Conservation (phyloP, 2,113 vertebrate species). For the Entomyzon cyanotis region DNA sequence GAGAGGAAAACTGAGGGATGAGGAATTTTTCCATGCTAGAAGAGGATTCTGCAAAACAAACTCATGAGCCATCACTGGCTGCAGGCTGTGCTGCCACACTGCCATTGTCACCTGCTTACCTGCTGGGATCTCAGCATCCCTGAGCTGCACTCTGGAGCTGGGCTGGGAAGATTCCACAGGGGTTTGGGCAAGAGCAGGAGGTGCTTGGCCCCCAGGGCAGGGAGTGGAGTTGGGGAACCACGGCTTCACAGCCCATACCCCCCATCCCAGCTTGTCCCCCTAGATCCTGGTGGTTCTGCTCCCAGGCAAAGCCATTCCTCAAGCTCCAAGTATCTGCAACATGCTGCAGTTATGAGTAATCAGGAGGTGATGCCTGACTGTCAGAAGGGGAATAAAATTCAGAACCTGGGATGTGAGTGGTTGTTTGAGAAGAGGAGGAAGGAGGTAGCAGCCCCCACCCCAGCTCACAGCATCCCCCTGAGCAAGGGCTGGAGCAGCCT, state of each 20-base stretch:
- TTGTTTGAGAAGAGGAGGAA: not conserved
- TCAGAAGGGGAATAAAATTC: not conserved
- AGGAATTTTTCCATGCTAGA: not conserved
- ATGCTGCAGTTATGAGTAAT: slow-evolving; percentile 60
- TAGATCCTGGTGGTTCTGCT: not conserved
- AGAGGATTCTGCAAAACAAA: not conserved
- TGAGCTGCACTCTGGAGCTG: fast-evolving
- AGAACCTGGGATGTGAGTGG: not conserved
- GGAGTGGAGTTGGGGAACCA: too few relatives aligned
- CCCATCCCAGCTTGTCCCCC: fast-evolving
- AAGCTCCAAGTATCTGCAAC: not conserved
- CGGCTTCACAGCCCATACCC: not conserved
- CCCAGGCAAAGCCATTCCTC: not conserved
- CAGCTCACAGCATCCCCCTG: not conserved
- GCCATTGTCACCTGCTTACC: not conserved
- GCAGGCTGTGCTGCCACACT: not conserved
- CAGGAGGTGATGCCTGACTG: not conserved
- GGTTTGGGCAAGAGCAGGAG: fast-evolving
- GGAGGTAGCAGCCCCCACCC: not conserved
- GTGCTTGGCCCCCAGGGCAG: not conserved
- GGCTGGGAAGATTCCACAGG: not conserved
- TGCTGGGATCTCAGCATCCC: not conserved
- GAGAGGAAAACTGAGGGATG: not conserved
- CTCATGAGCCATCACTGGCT: fast-evolving
- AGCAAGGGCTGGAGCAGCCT: not conserved